Conservation (phyloP, 2,888 invertebrate genomes). For the Eugnorisma glareosa region DNA sequence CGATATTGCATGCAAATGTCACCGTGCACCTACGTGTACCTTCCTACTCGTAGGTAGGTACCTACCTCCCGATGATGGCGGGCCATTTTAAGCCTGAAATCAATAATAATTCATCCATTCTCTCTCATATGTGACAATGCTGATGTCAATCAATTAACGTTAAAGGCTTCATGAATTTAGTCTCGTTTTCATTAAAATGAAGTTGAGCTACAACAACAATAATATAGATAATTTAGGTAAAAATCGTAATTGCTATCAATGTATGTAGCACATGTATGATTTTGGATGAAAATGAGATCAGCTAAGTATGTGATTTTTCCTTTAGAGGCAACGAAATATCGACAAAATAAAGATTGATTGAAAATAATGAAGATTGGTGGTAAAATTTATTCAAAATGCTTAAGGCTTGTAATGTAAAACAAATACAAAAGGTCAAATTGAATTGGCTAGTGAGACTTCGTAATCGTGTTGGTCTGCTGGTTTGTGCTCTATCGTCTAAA, state of each 20-base stretch:
- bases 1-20: slow-evolving; percentile 20
- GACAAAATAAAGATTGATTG: too few relatives aligned
- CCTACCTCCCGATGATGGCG: background rate
- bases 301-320: background rate
- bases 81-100: slow-evolving; percentile 47
- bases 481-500: too few relatives aligned
- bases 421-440: background rate
- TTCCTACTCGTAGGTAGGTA: background rate
- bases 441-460: background rate
- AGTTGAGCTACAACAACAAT: background rate
- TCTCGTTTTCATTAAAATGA: slow-evolving; percentile 16
- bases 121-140: slow-evolving; percentile 36
- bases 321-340: background rate
- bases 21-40: background rate
- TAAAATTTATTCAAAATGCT: too few relatives aligned
- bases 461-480: background rate
- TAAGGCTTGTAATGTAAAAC: background rate
- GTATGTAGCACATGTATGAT: too few relatives aligned
- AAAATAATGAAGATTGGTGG: too few relatives aligned
- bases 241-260: background rate
- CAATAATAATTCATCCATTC: slow-evolving; percentile 50
- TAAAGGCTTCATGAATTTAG: slow-evolving; percentile 39
- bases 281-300: background rate
- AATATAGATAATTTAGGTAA: background rate
- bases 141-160: slow-evolving; percentile 55